Evolutionary conservation across 2,888 invertebrate genomes (phyloP).

Genomic region (Yponomeuta malinellus): DNA sequence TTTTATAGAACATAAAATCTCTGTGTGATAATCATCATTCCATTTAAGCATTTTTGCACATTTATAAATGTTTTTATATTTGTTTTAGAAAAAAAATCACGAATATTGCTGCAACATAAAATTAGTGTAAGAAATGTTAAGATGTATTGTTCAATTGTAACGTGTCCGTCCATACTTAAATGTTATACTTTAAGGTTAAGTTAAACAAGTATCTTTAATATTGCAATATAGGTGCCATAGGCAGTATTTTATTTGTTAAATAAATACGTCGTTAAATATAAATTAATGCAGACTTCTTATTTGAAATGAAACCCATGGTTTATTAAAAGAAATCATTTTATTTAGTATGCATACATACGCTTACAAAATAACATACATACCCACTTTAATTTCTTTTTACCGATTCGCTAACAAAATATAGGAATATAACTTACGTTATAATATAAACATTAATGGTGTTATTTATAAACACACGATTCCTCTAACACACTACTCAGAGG

Average conservation of each 20-base stretch:
- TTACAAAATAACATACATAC: conserved; percentile 53
- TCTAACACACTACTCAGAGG: too few relatives aligned
- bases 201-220: not conserved
- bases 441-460: conserved; percentile 15
- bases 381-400: conserved; percentile 32
- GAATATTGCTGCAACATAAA: too few relatives aligned
- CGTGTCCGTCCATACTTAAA: conserved; percentile 2
- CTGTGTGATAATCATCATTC: not conserved
- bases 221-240: not conserved
- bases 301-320: conserved; percentile 9
- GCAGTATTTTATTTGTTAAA: not conserved
- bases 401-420: conserved; percentile 59
- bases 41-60: not conserved
- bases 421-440: conserved; percentile 58
- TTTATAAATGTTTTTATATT: not conserved
- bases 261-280: not conserved
- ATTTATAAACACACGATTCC: too few relatives aligned
- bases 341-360: conserved; percentile 47
- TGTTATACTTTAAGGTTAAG: not conserved
- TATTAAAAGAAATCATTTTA: conserved; percentile 29
- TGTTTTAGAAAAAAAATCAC: too few relatives aligned
- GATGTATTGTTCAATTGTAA: not conserved
- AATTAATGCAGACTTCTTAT: not conserved
- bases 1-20: not conserved
- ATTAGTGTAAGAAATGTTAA: not conserved